phyloP scores from a whole-genome alignment of 2,888 invertebrate species.

The Cyrtodaria siliqua region DNA sequence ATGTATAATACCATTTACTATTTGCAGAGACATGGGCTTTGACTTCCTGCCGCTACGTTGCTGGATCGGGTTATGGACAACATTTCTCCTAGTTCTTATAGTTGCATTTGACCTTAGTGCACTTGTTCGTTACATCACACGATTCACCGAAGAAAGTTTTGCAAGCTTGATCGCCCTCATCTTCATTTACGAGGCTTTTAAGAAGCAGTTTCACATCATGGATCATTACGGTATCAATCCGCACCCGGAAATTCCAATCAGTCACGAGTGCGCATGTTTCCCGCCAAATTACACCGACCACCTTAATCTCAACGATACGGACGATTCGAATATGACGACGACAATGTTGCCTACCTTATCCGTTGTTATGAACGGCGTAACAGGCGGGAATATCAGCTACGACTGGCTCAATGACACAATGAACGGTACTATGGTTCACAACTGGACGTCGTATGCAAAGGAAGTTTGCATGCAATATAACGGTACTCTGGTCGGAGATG shows the following conservation, averaged over 20 bases:
- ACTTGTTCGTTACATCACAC: conserved; percentile 98
- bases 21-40: conserved; percentile 88
- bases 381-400: too few species aligned
- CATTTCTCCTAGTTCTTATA: conserved; percentile 93
- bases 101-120: conserved; percentile 98
- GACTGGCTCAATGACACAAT: conserved; percentile 18
- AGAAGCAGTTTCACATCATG: conserved; percentile 92
- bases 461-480: conserved; percentile 53
- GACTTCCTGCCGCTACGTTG: conserved; percentile 97
- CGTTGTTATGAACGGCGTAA: too few species aligned
- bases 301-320: conserved; percentile 1
- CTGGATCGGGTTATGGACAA: conserved; percentile 98
- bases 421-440: conserved; percentile 6
- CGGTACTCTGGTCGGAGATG: conserved; percentile 87
- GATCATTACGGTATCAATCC: conserved; percentile 58
- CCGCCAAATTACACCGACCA: conserved; percentile 29
- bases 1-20: too few species aligned
- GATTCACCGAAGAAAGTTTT: conserved; percentile 99
- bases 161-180: conserved; percentile 99
- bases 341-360: too few species aligned
- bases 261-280: conserved; percentile 57
- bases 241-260: conserved; percentile 35
- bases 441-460: conserved; percentile 48
- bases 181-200: conserved; percentile 98
- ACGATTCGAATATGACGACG: background rate